Percentiles rank a stretch among this genome's conserved stretches.
phyloP scores from a whole-genome alignment of 2,888 invertebrate genomes.

The Adelphocoris suturalis region DNA sequence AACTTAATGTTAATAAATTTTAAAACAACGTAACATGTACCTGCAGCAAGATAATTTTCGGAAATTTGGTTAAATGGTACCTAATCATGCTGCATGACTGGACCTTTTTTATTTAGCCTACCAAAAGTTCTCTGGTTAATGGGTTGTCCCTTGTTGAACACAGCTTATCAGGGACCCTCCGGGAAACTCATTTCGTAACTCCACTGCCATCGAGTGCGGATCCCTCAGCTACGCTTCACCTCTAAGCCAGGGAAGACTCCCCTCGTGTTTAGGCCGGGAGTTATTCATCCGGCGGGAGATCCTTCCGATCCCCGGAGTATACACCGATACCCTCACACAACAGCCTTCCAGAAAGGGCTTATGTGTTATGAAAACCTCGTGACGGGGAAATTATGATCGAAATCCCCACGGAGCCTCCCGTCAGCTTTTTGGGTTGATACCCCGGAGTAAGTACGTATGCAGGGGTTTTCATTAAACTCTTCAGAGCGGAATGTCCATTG shows the following conservation, averaged over 20 bases:
- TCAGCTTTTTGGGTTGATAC: background rate
- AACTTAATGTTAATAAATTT: no score
- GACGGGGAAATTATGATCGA: background rate
- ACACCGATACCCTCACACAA: background rate
- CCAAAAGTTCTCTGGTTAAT: background rate
- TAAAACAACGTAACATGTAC: no score
- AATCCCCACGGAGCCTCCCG: background rate
- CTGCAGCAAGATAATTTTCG: no score
- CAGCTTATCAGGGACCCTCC: background rate
- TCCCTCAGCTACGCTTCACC: background rate
- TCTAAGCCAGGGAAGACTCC: background rate
- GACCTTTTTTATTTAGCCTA: no score
- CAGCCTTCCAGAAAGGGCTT: background rate
- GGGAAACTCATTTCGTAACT: background rate
- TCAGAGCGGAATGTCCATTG: background rate
- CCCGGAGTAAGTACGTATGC: background rate
- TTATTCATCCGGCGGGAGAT: background rate
- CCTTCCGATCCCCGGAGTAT: background rate
- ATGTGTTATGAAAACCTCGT: conserved; percentile 1
- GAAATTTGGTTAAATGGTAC: no score
- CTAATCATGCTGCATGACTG: no score
- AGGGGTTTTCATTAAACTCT: background rate
- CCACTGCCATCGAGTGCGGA: background rate
- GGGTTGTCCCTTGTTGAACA: background rate
- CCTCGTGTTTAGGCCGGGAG: background rate